A percentile compares a stretch with the other conserved stretches of the same genome.
phyloP scores from a whole-genome alignment of 2,113 vertebrate genomes.

The Raja brachyura region DNA sequence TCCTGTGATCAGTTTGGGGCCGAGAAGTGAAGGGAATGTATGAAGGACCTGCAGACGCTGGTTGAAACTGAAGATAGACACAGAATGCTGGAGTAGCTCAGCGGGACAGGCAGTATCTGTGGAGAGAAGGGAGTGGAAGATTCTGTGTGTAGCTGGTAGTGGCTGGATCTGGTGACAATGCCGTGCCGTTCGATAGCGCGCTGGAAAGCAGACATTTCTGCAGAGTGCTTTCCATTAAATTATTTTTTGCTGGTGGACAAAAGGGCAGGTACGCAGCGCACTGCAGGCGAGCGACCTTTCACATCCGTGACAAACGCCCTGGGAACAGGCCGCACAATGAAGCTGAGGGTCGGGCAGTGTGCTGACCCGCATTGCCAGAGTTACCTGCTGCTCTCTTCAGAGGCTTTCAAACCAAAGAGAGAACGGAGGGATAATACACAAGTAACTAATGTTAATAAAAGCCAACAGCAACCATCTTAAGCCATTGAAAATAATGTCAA shows the following conservation, averaged over 20 bases:
- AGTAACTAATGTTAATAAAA: constrained; percentile 81
- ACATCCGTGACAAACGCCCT: constrained; percentile 50
- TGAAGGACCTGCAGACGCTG: no score
- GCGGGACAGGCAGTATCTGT: no score
- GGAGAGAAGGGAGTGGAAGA: background rate
- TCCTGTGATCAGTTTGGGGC: background rate
- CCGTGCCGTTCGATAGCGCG: constrained; percentile 15
- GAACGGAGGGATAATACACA: constrained; percentile 71
- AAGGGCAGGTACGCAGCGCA: constrained; percentile 65
- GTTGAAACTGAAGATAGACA: no score
- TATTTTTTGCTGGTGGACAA: constrained; percentile 51
- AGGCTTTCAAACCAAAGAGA: constrained; percentile 52
- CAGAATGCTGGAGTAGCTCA: no score
- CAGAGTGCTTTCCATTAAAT: constrained; percentile 46
- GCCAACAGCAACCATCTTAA: constrained; percentile 86
- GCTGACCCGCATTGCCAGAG: constrained; percentile 62
- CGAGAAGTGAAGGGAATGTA: background rate
- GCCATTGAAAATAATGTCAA: constrained; percentile 79
- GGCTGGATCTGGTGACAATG: constrained; percentile 16
- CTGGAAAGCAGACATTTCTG: constrained; percentile 14
- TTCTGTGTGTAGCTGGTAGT: background rate
- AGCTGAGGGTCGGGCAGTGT: constrained; percentile 48
- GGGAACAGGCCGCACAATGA: constrained; percentile 59
- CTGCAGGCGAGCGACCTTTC: constrained; percentile 71
- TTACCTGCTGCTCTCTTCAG: constrained; percentile 90